phyloP scores from a whole-genome alignment of 2,113 vertebrate genomes.

The Cyanoramphus novaezelandiae region DNA sequence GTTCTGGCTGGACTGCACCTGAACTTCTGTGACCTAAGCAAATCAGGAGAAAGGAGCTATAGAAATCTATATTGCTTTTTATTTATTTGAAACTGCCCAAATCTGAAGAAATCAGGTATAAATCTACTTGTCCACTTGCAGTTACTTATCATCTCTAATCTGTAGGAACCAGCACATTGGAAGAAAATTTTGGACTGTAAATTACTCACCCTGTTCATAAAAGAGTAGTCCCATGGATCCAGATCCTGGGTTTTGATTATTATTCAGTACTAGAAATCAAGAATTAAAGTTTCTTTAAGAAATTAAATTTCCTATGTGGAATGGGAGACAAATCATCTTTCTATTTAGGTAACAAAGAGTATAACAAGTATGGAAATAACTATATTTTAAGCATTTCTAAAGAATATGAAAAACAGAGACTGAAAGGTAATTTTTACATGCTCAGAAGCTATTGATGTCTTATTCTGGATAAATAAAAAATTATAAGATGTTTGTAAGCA shows the following conservation, averaged over 20 bases:
- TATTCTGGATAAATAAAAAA: neutral
- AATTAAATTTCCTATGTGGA: neutral
- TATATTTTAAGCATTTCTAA: neutral
- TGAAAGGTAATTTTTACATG: neutral
- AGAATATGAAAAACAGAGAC: neutral
- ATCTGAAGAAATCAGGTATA: neutral
- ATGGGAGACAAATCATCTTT: neutral
- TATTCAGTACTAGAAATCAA: neutral
- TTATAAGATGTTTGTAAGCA: neutral
- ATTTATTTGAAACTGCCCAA: neutral
- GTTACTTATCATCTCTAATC: neutral
- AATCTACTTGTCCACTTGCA: neutral
- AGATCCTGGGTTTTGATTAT: neutral
- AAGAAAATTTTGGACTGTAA: neutral
- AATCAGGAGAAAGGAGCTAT: neutral
- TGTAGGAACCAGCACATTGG: neutral
- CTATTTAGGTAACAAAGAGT: neutral
- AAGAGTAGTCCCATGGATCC: neutral
- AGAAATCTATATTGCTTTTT: neutral
- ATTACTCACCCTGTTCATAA: neutral
- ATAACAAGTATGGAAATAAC: neutral
- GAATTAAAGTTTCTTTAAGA: neutral
- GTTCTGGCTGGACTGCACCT: neutral
- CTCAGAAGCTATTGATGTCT: neutral
- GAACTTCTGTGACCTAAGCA: slow-evolving; percentile 1